Evolutionary conservation across 2,888 invertebrate genomes (phyloP), one percentile per base, ranked within the genome.

Genomic region (Cantharis lateralis): DNA sequence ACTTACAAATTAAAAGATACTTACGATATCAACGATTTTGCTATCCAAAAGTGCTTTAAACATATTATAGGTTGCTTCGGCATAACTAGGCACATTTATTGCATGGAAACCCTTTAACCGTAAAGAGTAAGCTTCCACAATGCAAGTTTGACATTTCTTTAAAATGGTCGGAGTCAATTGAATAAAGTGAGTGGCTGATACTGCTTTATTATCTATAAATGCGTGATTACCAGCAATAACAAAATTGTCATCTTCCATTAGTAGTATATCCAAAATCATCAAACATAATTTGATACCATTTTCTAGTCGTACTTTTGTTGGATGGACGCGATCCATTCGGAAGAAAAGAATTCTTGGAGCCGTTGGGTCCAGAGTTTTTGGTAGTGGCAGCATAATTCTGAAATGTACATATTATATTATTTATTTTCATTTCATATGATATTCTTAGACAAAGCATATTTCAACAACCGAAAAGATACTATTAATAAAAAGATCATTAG

Each of bases 21-120:
- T 87, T 88, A 93, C 93, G 82, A 93, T 87, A 71, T 89, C 88
- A 83, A 90, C 91, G 81, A 92, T 87, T 84, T 93, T 93, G 71
- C 91, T 91, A 62, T 90, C 90, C 85, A 93, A 15, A 13, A 71
- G 10, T 10, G 68, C 24, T 20, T 68, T 71, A 16, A 75, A 24
- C 62, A 75, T 62, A 10, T 69, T 73, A 10, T 69, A 69, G 2
- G 69, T 15, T 28, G 69, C n/a, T 68, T 73, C 73, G 10, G 28
- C 62, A 73, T 28, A 73, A 3, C 13, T 15, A 15, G 73, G 76
- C 3, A 63, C 61, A 18, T 72, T 72, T 15, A 70, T 48, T 11
- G 61, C 66, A 11, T 93, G 91, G 70, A 89, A 87, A 10, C 89
- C 90, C 80, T 90, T 91, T 1, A 91, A 88, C n/a, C 92, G 88